Evolutionary conservation across 2,113 vertebrate genomes (phyloP).

Genomic region (Dasyornis broadbenti): DNA sequence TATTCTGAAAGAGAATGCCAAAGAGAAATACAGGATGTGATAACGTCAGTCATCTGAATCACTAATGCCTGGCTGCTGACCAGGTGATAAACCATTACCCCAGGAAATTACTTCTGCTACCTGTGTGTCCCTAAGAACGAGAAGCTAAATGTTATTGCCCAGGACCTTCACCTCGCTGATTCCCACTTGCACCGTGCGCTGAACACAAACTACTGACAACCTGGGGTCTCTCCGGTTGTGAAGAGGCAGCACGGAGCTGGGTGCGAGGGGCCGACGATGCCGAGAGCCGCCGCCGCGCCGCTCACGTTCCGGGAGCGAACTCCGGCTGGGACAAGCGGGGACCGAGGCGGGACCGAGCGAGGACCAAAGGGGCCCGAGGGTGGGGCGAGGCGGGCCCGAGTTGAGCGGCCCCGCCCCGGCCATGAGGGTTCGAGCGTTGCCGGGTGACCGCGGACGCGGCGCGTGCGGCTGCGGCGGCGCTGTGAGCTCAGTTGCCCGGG

Average conservation of each 20-base stretch:
- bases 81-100: neutral
- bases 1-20: slow-evolving; percentile 80
- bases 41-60: neutral
- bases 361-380: no score
- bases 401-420: no score
- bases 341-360: no score
- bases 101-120: neutral
- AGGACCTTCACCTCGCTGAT: neutral
- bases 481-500: neutral
- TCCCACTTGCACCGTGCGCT: neutral
- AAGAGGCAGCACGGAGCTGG: neutral
- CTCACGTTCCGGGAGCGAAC: no score
- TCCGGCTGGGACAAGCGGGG: neutral
- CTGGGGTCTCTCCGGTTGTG: neutral
- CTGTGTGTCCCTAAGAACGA: neutral
- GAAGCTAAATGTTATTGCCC: neutral
- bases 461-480: neutral
- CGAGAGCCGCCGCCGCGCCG: neutral
- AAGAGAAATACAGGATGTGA: slow-evolving; percentile 81
- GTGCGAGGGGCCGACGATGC: neutral
- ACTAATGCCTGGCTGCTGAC: neutral
- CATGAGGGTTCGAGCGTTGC: neutral
- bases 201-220: neutral
- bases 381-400: no score
- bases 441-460: neutral